A percentile compares a stretch with the other conserved stretches of the same genome.
Conservation (phyloP, 2,113 vertebrate species). For the Alosa alosa region DNA sequence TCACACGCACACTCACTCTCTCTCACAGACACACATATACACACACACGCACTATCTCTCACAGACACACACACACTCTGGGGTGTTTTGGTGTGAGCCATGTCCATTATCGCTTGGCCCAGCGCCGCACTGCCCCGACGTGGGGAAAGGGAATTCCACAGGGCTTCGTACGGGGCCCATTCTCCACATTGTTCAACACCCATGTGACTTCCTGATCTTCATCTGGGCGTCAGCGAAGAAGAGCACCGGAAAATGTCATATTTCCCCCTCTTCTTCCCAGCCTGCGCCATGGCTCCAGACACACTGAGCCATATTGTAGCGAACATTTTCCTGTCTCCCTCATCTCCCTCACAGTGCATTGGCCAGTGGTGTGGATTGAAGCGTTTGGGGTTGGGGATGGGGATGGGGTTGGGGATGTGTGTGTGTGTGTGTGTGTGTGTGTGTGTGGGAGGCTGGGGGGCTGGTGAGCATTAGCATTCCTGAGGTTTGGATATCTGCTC, state of each 20-base stretch:
- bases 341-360: slow-evolving; percentile 52
- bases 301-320: neutral
- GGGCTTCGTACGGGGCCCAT: slow-evolving; percentile 60
- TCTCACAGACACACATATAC: neutral
- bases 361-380: slow-evolving; percentile 1
- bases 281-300: slow-evolving; percentile 62
- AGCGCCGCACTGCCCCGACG: slow-evolving; percentile 63
- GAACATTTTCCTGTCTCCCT: slow-evolving; percentile 69
- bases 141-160: slow-evolving; percentile 58
- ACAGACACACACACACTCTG: neutral
- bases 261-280: slow-evolving; percentile 62
- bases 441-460: neutral
- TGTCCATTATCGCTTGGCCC: slow-evolving; percentile 64
- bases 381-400: neutral
- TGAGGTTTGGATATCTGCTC: slow-evolving; percentile 58
- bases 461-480: slow-evolving; percentile 49
- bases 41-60: neutral
- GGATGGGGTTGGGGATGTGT: neutral
- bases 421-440: neutral
- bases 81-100: slow-evolving; percentile 43
- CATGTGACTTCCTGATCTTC: slow-evolving; percentile 77
- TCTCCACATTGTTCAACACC: slow-evolving; percentile 72
- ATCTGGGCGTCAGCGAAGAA: slow-evolving; percentile 64
- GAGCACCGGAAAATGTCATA: slow-evolving; percentile 67
- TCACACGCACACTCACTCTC: neutral